Percentiles rank a stretch among this genome's conserved stretches.
Evolutionary conservation across 2,113 vertebrate genomes (phyloP).

Genomic region (Saguinus midas): DNA sequence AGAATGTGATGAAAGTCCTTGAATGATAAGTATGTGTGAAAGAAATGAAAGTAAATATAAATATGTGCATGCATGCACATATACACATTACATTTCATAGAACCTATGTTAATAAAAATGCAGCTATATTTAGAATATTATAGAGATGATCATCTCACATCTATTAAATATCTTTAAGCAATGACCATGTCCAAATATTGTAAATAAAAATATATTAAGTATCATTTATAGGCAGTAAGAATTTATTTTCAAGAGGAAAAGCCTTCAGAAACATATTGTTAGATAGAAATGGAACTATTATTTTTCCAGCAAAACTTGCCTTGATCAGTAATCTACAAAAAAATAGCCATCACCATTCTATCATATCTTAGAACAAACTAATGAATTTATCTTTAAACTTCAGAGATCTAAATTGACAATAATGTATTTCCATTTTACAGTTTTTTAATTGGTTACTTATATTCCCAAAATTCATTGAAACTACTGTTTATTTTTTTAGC

Average conservation of each 20-base stretch:
- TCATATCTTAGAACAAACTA: not conserved
- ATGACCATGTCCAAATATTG: not conserved
- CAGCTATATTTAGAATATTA: not conserved
- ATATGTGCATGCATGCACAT: not conserved
- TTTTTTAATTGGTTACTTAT: not conserved
- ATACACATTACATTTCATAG: not conserved
- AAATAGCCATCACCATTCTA: not conserved
- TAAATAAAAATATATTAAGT: not conserved
- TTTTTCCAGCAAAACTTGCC: not conserved
- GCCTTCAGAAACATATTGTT: not conserved
- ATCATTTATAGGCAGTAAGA: not conserved
- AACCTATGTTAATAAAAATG: not conserved
- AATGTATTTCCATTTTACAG: not conserved
- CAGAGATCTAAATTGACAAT: not conserved
- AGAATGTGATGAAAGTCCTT: not conserved
- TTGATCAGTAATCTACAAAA: not conserved
- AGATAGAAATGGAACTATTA: not conserved
- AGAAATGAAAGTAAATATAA: not conserved
- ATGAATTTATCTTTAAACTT: not conserved
- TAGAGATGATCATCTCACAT: not conserved
- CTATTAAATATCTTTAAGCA: not conserved
- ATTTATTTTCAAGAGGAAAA: not conserved
- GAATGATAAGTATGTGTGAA: not conserved
- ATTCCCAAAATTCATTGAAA: not conserved
- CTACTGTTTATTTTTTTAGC: not conserved